Evolutionary conservation across 2,888 invertebrate species (phyloP).

Genomic region (Tricholauxania praeusta): DNA sequence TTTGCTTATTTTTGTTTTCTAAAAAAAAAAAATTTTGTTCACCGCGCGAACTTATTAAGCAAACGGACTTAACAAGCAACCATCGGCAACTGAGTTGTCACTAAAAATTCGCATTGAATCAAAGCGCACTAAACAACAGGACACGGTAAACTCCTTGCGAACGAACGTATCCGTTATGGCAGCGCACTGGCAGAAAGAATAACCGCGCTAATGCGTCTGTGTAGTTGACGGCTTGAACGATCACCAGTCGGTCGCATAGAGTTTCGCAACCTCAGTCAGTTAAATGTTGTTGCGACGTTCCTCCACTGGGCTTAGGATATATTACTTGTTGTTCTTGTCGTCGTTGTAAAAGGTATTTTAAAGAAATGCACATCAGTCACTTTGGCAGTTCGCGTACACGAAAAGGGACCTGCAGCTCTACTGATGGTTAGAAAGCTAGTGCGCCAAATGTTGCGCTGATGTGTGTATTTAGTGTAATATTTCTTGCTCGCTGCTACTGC

Average conservation of each 20-base stretch:
- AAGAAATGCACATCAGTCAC: background rate
- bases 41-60: slow-evolving; percentile 46
- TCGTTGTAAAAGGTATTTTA: too few relatives aligned
- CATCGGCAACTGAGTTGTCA: slow-evolving; percentile 66
- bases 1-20: too few relatives aligned
- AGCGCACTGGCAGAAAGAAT: slow-evolving; percentile 34
- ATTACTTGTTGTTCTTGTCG: slow-evolving; percentile 18
- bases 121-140: slow-evolving; percentile 56
- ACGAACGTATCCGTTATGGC: slow-evolving; percentile 36
- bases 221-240: slow-evolving; percentile 43
- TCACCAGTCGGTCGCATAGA: slow-evolving; percentile 37
- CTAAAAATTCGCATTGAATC: slow-evolving; percentile 59
- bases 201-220: slow-evolving; percentile 47
- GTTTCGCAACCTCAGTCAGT: slow-evolving; percentile 12
- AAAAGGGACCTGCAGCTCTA: slow-evolving; percentile 46
- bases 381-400: slow-evolving; percentile 33
- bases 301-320: slow-evolving; percentile 24
- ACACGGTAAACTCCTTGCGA: slow-evolving; percentile 49
- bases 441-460: slow-evolving; percentile 43
- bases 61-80: slow-evolving; percentile 65
- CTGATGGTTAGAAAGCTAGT: slow-evolving; percentile 49
- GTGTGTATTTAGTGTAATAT: slow-evolving; percentile 40
- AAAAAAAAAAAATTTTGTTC: background rate
- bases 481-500: slow-evolving; percentile 35
- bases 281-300: slow-evolving; percentile 37